Conservation (phyloP, 2,888 invertebrate genomes). For the Lithophane semibrunnea region DNA sequence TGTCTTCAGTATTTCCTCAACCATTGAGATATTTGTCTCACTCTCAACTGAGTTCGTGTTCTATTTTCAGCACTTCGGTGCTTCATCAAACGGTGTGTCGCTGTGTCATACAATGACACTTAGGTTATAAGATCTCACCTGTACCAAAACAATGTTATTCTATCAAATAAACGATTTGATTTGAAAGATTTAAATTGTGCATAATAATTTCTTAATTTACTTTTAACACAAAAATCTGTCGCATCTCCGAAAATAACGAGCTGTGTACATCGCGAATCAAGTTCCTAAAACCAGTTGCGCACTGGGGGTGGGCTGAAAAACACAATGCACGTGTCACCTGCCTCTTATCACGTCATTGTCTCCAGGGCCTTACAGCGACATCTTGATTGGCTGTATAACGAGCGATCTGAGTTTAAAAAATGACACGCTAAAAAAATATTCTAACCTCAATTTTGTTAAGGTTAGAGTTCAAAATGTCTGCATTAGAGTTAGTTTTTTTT, state of each 20-base stretch:
- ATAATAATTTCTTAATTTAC: neutral
- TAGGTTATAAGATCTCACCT: too few relatives aligned
- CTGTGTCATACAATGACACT: too few relatives aligned
- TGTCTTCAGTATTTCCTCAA: neutral
- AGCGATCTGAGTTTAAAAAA: slow-evolving; percentile 58
- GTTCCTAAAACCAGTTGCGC: slow-evolving; percentile 77
- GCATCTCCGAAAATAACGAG: slow-evolving; percentile 67
- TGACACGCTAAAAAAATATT: slow-evolving; percentile 15
- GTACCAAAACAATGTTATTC: too few relatives aligned
- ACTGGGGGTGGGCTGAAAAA: slow-evolving; percentile 81
- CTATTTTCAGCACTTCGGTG: neutral
- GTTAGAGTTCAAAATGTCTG: slow-evolving; percentile 58
- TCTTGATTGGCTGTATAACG: slow-evolving; percentile 70
- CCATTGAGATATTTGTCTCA: neutral
- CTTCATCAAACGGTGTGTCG: too few relatives aligned
- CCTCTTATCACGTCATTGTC: slow-evolving; percentile 80
- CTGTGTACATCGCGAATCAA: slow-evolving; percentile 72
- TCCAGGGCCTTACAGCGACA: slow-evolving; percentile 71
- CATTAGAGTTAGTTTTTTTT: slow-evolving; percentile 3
- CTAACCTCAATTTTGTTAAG: slow-evolving; percentile 44
- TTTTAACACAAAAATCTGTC: slow-evolving; percentile 56
- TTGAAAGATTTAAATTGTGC: neutral
- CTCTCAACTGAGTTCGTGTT: neutral
- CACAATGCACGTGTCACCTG: slow-evolving; percentile 86
- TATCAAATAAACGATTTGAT: too few relatives aligned